These are phyloP conservation scores for Austrofundulus limnaeus DNA, from an alignment of 2,113 vertebrate genomes.

Conservation along the genomic window DNA sequence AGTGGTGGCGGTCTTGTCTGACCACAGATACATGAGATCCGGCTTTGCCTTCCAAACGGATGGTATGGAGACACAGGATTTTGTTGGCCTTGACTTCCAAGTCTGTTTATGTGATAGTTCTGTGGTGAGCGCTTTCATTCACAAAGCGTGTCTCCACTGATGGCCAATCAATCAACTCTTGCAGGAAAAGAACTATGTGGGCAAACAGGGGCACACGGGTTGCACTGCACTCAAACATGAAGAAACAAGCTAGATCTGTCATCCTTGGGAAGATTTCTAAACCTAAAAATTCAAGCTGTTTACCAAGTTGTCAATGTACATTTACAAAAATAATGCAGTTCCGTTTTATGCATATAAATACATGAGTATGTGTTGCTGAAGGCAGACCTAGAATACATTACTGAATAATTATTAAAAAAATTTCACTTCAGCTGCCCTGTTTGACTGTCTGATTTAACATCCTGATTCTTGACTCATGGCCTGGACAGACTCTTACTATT, in stretches of 20 bases:
- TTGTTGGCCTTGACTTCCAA: conserved; percentile 78
- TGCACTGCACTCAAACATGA: conserved; percentile 47
- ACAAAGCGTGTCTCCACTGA: conserved; percentile 69
- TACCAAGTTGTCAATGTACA: not conserved
- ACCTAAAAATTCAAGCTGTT: not conserved
- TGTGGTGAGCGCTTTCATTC: conserved; percentile 58
- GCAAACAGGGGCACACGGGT: conserved; percentile 50
- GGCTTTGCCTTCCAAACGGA: conserved; percentile 75
- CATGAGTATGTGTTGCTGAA: conserved; percentile 18
- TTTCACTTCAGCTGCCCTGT: conserved; percentile 32
- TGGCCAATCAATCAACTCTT: conserved; percentile 75
- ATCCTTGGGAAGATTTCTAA: conserved; percentile 1
- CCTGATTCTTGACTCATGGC: conserved; percentile 63
- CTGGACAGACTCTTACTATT: conserved; percentile 58
- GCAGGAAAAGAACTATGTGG: conserved; percentile 52
- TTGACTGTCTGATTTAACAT: conserved; percentile 52
- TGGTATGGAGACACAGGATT: conserved; percentile 78
- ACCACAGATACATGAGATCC: conserved; percentile 82
- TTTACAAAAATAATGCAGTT: not conserved
- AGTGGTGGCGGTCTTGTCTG: conserved; percentile 78
- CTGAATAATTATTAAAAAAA: conserved; percentile 27
- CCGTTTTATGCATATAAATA: conserved; percentile 5
- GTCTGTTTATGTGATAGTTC: conserved; percentile 73
- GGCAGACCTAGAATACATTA: conserved; percentile 16
- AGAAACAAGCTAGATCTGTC: not conserved